A percentile compares a stretch with the other conserved stretches of the same genome.
Evolutionary conservation across 2,113 vertebrate species (phyloP).

Genomic region (Piaya cayana): DNA sequence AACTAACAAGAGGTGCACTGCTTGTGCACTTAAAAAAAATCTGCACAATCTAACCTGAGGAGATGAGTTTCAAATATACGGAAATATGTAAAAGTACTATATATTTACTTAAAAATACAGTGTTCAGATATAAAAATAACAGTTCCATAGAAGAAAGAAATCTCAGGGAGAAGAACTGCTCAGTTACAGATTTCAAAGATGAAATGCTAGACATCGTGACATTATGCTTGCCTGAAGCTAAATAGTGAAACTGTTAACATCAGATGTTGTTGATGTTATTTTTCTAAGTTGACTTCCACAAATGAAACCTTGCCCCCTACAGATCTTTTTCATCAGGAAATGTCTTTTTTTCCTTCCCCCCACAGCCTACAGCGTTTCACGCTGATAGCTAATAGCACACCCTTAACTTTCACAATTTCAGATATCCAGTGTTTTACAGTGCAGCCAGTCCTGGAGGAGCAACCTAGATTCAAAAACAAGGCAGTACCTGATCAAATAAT

Average conservation of each 20-base stretch:
- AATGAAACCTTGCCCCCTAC: neutral
- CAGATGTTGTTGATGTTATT: constrained; percentile 11
- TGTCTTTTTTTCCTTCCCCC: neutral
- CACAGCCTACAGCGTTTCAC: neutral
- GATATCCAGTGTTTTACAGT: constrained; percentile 98
- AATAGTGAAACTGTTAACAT: constrained; percentile 3
- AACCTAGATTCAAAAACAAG: constrained; percentile 91
- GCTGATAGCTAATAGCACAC: neutral
- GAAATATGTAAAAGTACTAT: neutral
- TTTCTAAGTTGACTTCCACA: neutral
- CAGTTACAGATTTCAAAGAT: neutral
- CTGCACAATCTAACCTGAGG: neutral
- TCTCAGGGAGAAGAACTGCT: neutral
- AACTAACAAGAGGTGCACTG: neutral
- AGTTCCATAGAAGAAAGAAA: neutral
- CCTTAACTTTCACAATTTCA: constrained; percentile 80
- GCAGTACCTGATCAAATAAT: constrained; percentile 97
- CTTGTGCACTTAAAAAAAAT: neutral
- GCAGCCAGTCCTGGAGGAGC: constrained; percentile 93
- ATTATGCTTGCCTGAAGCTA: neutral
- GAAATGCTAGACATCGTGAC: neutral
- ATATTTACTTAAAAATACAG: neutral
- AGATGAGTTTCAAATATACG: neutral
- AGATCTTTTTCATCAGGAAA: neutral
- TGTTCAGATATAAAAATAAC: neutral